Evolutionary conservation across 2,113 vertebrate genomes (phyloP).

Genomic region (Ophthalmolycus amberensis): DNA sequence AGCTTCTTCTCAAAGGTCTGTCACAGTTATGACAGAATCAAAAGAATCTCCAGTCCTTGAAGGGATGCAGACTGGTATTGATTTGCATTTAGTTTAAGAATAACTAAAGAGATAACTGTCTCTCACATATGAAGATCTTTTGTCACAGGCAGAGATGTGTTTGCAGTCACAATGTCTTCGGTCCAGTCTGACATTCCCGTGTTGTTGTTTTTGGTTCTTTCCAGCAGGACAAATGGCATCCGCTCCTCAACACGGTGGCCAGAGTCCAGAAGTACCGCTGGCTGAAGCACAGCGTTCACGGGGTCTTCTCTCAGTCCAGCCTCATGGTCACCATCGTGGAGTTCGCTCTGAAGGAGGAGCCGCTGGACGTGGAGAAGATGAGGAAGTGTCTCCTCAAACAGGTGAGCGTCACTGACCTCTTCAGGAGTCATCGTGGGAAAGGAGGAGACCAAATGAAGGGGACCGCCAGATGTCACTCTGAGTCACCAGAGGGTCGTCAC

Average conservation of each 20-base stretch:
- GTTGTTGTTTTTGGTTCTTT: constrained; percentile 13
- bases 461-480: too few relatives aligned
- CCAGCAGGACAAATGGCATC: constrained; percentile 94
- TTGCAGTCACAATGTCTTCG: too few relatives aligned
- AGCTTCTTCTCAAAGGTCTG: background rate
- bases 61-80: background rate
- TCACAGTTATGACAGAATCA: too few relatives aligned
- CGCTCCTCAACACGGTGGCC: constrained; percentile 90
- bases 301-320: constrained; percentile 90
- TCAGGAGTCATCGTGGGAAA: background rate
- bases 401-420: constrained; percentile 77
- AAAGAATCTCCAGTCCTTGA: too few relatives aligned
- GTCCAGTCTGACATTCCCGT: background rate
- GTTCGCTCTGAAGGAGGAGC: constrained; percentile 96
- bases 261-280: constrained; percentile 94
- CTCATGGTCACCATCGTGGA: constrained; percentile 95
- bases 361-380: constrained; percentile 98
- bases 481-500: too few relatives aligned
- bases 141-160: fast-evolving
- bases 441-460: background rate
- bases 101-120: background rate
- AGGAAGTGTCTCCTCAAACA: constrained; percentile 97
- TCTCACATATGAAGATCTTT: background rate
- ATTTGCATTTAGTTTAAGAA: background rate
- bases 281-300: constrained; percentile 94